Evolutionary conservation across 2,888 invertebrate species (phyloP), one percentile per base, ranked within the genome.

Genomic region (Reticulitermes lucifugus): DNA sequence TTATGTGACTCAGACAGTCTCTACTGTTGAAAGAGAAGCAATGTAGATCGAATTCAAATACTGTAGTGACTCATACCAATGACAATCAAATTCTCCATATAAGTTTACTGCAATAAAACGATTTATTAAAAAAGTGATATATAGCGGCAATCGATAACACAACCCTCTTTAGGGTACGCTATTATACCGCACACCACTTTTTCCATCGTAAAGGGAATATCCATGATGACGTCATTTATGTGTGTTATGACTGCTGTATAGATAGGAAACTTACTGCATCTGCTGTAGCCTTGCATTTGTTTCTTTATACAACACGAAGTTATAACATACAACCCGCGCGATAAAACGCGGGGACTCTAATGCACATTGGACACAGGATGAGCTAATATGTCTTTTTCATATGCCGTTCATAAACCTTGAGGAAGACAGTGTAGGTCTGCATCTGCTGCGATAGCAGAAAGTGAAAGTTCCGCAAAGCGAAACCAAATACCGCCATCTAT

Each of bases 71-170:
- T 80, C 80, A 80, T 80, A 12, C 80, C 29, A 80, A 21, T 12
- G 80, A 60, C 80, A 80, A 80, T 80, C 60, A 80, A 80, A 60
- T 41, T 41, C 73, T 73, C 73, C 41, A 60, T 29, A 35, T 14
- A 35, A 35, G 35, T 35, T 35, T 35, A 60, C 18, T 59, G 35
- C 80, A 80, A 59, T 21, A 60, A 55, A 59, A 80, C 59, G 60
- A 80, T 80, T 80, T 80, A 80, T 60, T 80, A 60, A 60, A 80
- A 80, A 73, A 29, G 60, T 80, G 80, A 80, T 80, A 60, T 80
- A 80, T 80, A 35, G 41, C n/a, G 18, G 21, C 12, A 73, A 7
- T 9, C 73, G 71, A 71, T 71, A 73, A 7, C 41, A 41, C 7
- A 41, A 41, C 29, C 73, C 73, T 41, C 73, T 41, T 73, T 35